These are phyloP conservation scores for Planococcus citri DNA, from an alignment of 1,140 invertebrate genomes.

Conservation along the genomic window DNA sequence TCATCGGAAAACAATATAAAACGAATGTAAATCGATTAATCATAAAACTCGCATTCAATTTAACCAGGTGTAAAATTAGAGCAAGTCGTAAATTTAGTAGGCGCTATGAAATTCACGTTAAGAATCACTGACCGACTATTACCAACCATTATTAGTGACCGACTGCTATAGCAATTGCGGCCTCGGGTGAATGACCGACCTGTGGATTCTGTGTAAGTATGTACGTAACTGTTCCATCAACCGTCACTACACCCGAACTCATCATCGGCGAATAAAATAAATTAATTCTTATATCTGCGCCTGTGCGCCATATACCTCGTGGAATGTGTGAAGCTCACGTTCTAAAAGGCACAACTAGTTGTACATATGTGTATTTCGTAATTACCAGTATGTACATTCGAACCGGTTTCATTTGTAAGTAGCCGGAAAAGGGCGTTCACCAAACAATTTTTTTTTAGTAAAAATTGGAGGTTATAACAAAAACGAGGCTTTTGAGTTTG, in stretches of 20 bases:
- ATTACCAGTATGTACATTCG: slow-evolving; percentile 13
- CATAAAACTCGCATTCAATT: no score
- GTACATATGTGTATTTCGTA: slow-evolving; percentile 17
- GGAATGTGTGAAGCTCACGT: slow-evolving; percentile 15
- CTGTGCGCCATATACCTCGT: slow-evolving; percentile 7
- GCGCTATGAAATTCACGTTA: background rate
- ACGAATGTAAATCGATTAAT: no score
- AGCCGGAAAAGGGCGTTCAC: slow-evolving; percentile 18
- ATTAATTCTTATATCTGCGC: slow-evolving; percentile 10
- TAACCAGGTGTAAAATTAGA: no score
- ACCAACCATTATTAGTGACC: slow-evolving; percentile 9
- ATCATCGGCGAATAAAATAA: slow-evolving; percentile 14
- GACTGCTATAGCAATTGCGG: slow-evolving; percentile 10
- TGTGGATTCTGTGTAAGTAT: background rate
- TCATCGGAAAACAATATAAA: no score
- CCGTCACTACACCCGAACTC: slow-evolving; percentile 13
- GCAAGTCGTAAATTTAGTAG: no score
- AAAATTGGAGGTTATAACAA: background rate
- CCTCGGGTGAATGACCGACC: slow-evolving; percentile 17
- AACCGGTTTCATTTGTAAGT: slow-evolving; percentile 5
- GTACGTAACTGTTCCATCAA: slow-evolving; percentile 20
- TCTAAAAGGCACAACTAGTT: slow-evolving; percentile 6
- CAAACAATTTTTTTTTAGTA: background rate
- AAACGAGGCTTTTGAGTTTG: no score
- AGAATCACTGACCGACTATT: slow-evolving; percentile 1